These are phyloP conservation scores for Drosophila novamexicana DNA, from an alignment of 1,140 invertebrate genomes.

Conservation along the genomic window DNA sequence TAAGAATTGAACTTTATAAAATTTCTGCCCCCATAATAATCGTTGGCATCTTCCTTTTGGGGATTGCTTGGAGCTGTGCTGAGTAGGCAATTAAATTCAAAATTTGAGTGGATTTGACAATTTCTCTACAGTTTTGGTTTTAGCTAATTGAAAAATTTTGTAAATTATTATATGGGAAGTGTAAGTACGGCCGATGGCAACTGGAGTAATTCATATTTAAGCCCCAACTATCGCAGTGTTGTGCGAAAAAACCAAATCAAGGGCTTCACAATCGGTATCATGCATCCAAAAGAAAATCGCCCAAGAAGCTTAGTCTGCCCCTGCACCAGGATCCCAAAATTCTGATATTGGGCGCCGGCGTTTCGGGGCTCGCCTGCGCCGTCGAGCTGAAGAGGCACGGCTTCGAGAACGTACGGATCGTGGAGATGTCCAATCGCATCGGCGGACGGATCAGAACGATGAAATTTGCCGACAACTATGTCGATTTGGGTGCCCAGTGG, in stretches of 20 bases:
- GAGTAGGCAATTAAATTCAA: too few species aligned
- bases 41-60: too few species aligned
- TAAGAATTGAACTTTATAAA: too few species aligned
- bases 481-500: conserved; percentile 92
- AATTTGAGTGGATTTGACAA: neutral
- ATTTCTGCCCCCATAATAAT: too few species aligned
- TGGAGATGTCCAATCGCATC: conserved; percentile 89
- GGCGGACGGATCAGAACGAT: conserved; percentile 88
- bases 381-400: conserved; percentile 83
- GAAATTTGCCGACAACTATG: conserved; percentile 86
- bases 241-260: neutral
- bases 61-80: too few species aligned
- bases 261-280: conserved; percentile 12
- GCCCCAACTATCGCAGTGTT: conserved; percentile 4
- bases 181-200: conserved; percentile 5
- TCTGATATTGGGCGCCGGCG: conserved; percentile 86
- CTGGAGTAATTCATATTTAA: neutral
- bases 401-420: conserved; percentile 85
- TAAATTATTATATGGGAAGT: conserved; percentile 26
- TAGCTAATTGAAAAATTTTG: neutral
- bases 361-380: conserved; percentile 86
- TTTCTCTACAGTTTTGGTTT: neutral
- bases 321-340: conserved; percentile 47
- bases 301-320: conserved; percentile 9
- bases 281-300: conserved; percentile 12